Evolutionary conservation across 1,140 invertebrate species (phyloP), one percentile per base, ranked within the genome.

Genomic region (Coenobita brevimanus): DNA sequence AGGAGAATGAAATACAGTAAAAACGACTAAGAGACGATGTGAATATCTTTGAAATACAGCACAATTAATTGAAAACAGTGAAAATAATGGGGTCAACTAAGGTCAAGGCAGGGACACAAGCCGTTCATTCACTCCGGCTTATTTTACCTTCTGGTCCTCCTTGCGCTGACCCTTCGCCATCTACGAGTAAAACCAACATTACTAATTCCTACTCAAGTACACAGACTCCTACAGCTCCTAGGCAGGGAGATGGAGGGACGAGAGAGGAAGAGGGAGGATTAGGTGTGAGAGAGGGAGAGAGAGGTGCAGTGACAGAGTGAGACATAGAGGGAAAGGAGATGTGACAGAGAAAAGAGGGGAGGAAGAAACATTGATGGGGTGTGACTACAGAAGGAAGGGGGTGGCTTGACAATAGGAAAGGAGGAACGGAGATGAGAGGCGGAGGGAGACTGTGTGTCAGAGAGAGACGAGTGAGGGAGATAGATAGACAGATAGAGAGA

Each of bases 101-200:
- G 79, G 36, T 36, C 79, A 57, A 21, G 57, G 62, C 60, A n/a
- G 30, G 62, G n/a, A 10, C 30, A 38, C 15, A 21, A 24, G 36
- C 38, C 36, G 60, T 13, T 81, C 36, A 38, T 43, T 76, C 36
- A 33, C 67, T 46, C 38, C 67, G n/a, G 21, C 30, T 73, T 79
- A 24, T 50, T 43, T 86, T 86, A 86, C 84, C 84, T 86, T 78
- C 38, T 43, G 84, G 84, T 78, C 75, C 75, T 43, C 76, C 84
- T 69, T 30, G 41, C 84, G 84, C 75, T 79, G 75, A 62, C 46
- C 75, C 62, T 21, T 54, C 60, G 75, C 84, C 21, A 78, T 78
- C 84, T 86, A 86, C 30, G 84, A 78, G 76, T 78, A 86, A 27
- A 86, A 84, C 64, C 24, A 46, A 10, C 30, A 69, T 84, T 84